These are phyloP conservation scores for Cyclopterus lumpus DNA, from an alignment of 2,797 vertebrate genomes.

Conservation along the genomic window DNA sequence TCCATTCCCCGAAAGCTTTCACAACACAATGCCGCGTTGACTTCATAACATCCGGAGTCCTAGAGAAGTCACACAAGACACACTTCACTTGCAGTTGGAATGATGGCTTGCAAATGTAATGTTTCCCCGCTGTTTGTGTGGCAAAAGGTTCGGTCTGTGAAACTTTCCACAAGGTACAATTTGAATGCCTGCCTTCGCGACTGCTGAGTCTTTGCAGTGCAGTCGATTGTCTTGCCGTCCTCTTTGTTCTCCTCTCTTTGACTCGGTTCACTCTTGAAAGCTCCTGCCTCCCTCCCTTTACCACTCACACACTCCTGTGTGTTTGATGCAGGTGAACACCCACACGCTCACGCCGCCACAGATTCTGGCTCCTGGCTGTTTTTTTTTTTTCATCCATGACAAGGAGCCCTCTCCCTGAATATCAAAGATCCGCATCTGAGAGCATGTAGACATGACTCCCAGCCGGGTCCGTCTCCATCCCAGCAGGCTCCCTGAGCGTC, in stretches of 20 bases:
- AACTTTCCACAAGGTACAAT: slow-evolving; percentile 38
- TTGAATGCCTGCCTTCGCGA: slow-evolving; percentile 40
- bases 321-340: slow-evolving; percentile 78
- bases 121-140: slow-evolving; percentile 16
- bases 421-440: slow-evolving; percentile 74
- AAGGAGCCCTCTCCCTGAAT: slow-evolving; percentile 75
- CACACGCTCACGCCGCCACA: slow-evolving; percentile 68
- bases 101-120: slow-evolving; percentile 20
- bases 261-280: slow-evolving; percentile 67
- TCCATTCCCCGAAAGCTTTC: slow-evolving; percentile 31
- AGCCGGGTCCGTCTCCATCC: slow-evolving; percentile 60
- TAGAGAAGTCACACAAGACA: slow-evolving; percentile 22
- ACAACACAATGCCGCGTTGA: slow-evolving; percentile 21
- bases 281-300: slow-evolving; percentile 36
- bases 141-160: slow-evolving; percentile 23
- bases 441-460: slow-evolving; percentile 74
- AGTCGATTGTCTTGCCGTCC: slow-evolving; percentile 45
- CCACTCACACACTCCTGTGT: slow-evolving; percentile 47
- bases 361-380: slow-evolving; percentile 66
- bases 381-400: slow-evolving; percentile 64
- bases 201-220: slow-evolving; percentile 43
- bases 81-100: slow-evolving; percentile 29
- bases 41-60: slow-evolving; percentile 23
- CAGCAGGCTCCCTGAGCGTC: slow-evolving; percentile 60
- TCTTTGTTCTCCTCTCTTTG: slow-evolving; percentile 47